Conservation (phyloP, 2,797 vertebrate genomes). For the Crenichthys baileyi region DNA sequence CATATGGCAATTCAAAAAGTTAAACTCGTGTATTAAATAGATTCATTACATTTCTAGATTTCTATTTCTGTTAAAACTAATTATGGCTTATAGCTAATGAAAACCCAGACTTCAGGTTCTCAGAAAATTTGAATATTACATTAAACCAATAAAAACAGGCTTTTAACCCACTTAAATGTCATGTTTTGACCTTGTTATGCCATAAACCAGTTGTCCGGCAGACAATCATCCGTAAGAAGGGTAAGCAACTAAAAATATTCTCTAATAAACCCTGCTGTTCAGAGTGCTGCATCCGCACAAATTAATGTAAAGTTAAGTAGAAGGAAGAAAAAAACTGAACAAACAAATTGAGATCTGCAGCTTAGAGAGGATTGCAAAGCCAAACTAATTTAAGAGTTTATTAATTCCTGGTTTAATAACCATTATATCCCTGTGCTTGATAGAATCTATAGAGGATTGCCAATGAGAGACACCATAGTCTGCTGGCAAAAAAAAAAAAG, state of each 20-base stretch:
- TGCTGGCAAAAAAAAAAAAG: no score
- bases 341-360: not conserved
- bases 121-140: not conserved
- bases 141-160: not conserved
- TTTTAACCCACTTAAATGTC: not conserved
- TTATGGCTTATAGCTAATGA: not conserved
- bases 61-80: not conserved
- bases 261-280: no score
- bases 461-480: no score
- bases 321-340: not conserved
- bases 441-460: no score
- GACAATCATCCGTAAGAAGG: no score
- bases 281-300: no score
- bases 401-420: no score
- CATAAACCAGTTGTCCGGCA: no score
- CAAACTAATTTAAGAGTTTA: no score
- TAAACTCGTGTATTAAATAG: not conserved
- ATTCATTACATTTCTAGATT: not conserved
- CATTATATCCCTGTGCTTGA: no score
- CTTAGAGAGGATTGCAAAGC: no score
- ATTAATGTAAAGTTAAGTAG: not conserved
- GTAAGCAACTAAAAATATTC: no score
- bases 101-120: not conserved
- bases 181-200: not conserved
- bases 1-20: not conserved